phyloP scores from a whole-genome alignment of 2,113 vertebrate species.

The Oreochromis aureus region DNA sequence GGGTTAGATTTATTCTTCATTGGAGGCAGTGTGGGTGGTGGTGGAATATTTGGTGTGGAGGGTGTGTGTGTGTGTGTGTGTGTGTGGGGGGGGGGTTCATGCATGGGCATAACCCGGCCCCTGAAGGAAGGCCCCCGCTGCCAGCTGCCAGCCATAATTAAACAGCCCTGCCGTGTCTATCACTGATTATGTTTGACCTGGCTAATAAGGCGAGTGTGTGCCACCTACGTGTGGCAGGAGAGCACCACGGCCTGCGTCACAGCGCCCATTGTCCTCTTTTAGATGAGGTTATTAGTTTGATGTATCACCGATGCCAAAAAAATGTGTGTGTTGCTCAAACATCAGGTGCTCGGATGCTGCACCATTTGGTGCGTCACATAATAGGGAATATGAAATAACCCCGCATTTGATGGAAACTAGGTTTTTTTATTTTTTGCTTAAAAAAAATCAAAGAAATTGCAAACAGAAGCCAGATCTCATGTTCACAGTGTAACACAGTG shows the following conservation, averaged over 20 bases:
- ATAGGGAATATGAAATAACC: not conserved
- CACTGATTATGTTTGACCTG: constrained; percentile 76
- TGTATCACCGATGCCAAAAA: constrained; percentile 20
- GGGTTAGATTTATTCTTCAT: constrained; percentile 67
- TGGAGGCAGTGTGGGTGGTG: constrained; percentile 48
- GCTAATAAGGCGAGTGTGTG: constrained; percentile 71
- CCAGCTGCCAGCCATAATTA: constrained; percentile 77
- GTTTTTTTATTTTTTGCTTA: not conserved
- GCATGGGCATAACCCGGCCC: constrained; percentile 69
- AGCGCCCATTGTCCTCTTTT: constrained; percentile 19
- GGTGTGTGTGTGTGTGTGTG: not conserved
- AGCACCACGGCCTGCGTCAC: constrained; percentile 6
- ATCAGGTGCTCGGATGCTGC: not conserved
- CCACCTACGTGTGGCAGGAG: constrained; percentile 55
- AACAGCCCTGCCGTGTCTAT: constrained; percentile 69
- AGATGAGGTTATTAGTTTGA: constrained; percentile 46
- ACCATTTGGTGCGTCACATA: not conserved
- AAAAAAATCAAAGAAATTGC: not conserved
- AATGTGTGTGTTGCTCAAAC: constrained; percentile 26
- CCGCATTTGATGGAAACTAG: not conserved
- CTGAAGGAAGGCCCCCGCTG: constrained; percentile 71
- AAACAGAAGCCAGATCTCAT: not conserved
- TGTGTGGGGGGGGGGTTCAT: constrained; percentile 24
- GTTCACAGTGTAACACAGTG: not conserved
- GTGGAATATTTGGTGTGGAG: not conserved